These are phyloP conservation scores for Xestia xanthographa DNA, from an alignment of 2,888 invertebrate genomes.

Conservation along the genomic window DNA sequence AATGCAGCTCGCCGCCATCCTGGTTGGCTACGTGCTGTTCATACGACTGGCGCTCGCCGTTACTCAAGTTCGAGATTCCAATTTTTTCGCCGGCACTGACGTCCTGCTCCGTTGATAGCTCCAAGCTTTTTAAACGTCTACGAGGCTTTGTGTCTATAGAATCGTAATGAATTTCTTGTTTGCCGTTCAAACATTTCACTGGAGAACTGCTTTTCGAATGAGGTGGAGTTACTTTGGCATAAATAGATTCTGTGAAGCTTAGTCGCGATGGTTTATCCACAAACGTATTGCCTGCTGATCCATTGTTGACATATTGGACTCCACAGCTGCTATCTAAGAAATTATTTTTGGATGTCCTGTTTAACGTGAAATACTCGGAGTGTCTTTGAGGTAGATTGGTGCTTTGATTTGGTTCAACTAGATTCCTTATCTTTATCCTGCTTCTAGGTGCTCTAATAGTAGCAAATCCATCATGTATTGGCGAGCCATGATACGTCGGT, in stretches of 20 bases:
- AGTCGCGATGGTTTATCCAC: conserved; percentile 80
- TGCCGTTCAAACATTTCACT: conserved; percentile 79
- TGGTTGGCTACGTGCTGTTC: conserved; percentile 83
- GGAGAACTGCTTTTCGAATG: conserved; percentile 84
- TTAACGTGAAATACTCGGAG: conserved; percentile 88
- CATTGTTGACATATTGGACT: conserved; percentile 82
- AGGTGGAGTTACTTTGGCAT: conserved; percentile 87
- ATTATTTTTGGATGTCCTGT: conserved; percentile 84
- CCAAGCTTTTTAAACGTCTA: conserved; percentile 86
- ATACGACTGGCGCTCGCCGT: conserved; percentile 84
- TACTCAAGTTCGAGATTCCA: conserved; percentile 80
- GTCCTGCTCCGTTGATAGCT: conserved; percentile 81
- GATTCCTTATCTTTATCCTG: conserved; percentile 87
- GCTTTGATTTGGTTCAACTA: conserved; percentile 85
- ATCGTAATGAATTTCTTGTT: conserved; percentile 86
- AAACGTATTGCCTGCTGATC: conserved; percentile 69
- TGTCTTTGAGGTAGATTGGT: conserved; percentile 87
- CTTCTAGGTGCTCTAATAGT: conserved; percentile 93
- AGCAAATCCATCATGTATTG: conserved; percentile 96
- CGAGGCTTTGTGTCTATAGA: conserved; percentile 88
- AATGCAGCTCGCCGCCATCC: conserved; percentile 87
- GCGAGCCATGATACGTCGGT: conserved; percentile 87
- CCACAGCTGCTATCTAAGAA: conserved; percentile 85
- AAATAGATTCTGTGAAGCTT: conserved; percentile 87
- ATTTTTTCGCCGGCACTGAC: conserved; percentile 80